A percentile compares a stretch with the other conserved stretches of the same genome.
Evolutionary conservation across 2,797 vertebrate genomes (phyloP).

Genomic region (Aplochiton taeniatus): DNA sequence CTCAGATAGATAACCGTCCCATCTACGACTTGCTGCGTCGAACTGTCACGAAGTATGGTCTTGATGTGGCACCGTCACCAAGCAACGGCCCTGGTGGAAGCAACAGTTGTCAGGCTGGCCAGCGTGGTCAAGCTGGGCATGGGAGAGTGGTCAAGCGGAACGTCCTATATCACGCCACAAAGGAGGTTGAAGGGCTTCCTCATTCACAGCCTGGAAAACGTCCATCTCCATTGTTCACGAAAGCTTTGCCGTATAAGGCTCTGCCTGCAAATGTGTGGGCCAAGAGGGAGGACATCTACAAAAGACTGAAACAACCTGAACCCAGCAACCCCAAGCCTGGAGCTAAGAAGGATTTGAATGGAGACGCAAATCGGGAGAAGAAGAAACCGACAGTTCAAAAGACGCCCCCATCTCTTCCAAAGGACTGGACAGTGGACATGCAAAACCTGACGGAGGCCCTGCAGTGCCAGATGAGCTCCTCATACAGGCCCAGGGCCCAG

Average conservation of each 20-base stretch:
- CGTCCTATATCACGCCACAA: neutral
- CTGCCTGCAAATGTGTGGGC: constrained; percentile 35
- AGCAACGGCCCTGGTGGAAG: constrained; percentile 1
- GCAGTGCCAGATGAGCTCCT: constrained; percentile 38
- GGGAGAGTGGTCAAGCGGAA: neutral
- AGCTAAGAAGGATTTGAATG: neutral
- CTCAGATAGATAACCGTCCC: constrained; percentile 5
- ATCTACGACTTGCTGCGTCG: neutral
- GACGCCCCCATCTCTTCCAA: neutral
- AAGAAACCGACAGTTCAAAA: too few species aligned
- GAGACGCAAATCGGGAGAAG: neutral
- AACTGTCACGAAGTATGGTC: neutral
- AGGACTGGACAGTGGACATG: constrained; percentile 21
- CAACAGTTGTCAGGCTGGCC: neutral
- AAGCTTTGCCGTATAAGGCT: constrained; percentile 23
- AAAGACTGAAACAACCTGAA: neutral
- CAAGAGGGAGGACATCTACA: constrained; percentile 29
- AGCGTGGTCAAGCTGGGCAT: neutral
- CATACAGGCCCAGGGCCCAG: constrained; percentile 29
- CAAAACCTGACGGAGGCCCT: constrained; percentile 23
- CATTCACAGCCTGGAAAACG: neutral
- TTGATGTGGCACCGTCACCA: neutral
- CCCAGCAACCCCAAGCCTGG: neutral
- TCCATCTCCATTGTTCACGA: neutral
- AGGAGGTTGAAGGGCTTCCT: neutral